A percentile compares a stretch with the other conserved stretches of the same genome.
phyloP scores from a whole-genome alignment of 2,113 vertebrate species.

The Dicerorhinus sumatrensis region DNA sequence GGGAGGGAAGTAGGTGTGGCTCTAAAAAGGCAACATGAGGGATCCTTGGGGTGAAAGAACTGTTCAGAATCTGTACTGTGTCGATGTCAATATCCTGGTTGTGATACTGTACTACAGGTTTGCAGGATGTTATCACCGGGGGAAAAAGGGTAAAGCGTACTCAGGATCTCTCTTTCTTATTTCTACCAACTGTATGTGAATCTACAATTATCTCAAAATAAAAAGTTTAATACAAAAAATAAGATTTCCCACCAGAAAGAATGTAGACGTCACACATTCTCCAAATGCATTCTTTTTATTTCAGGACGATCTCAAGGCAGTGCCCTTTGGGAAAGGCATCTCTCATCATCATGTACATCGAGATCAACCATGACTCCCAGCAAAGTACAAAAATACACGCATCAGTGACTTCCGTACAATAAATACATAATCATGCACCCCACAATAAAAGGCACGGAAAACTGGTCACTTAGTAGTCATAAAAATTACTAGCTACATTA shows the following conservation, averaged over 20 bases:
- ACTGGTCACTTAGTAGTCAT: slow-evolving; percentile 99
- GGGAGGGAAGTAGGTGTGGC: not conserved
- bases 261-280: slow-evolving; percentile 62
- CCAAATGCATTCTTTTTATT: slow-evolving; percentile 96
- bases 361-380: slow-evolving; percentile 94
- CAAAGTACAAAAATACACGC: slow-evolving; percentile 99
- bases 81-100: not conserved
- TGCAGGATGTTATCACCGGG: not conserved
- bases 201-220: not conserved
- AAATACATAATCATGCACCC: slow-evolving; percentile 98
- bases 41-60: not conserved
- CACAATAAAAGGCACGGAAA: slow-evolving; percentile 99
- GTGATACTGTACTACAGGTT: not conserved
- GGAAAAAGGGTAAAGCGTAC: not conserved
- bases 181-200: not conserved
- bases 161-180: not conserved
- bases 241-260: slow-evolving; percentile 59
- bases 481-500: slow-evolving; percentile 98
- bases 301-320: slow-evolving; percentile 94
- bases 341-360: slow-evolving; percentile 92
- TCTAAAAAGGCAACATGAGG: not conserved
- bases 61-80: not conserved
- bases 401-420: slow-evolving; percentile 97
- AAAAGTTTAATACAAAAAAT: not conserved
- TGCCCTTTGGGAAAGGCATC: slow-evolving; percentile 90